Evolutionary conservation across 2,113 vertebrate genomes (phyloP), one percentile per base, ranked within the genome.

Genomic region (Mirounga angustirostris): DNA sequence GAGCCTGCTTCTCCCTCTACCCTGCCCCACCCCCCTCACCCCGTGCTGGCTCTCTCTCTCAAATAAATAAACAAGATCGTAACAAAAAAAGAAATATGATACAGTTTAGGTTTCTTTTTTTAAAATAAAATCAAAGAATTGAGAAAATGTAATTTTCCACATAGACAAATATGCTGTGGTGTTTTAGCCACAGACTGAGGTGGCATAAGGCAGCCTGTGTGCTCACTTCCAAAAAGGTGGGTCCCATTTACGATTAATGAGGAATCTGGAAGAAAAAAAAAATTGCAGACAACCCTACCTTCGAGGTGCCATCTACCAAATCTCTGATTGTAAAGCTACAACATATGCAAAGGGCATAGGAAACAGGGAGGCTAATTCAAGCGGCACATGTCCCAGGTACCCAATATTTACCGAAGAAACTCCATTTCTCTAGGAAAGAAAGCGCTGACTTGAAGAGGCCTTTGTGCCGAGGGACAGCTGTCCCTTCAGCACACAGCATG

Each of bases 51-150:
- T 15, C 30, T 63, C 61, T 63, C 61, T 67, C 63, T 67, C 63
- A 67, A 33, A 67, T 67, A 67, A 65, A 65, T 30, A 30, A 67
- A 59, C 24, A 59, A 67, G 33, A 67, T 67, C 5, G 7, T 67
- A 16, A 65, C 15, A 33, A 67, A 28, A 63, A 63, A 16, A 46
- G 3, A 76, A 80, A 94, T 94, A 96, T 97, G 50, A 96, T 96
- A 96, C 97, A 98, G 97, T 97, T 98, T 98, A 98, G 84, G 80
- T 85, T 87, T 96, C 85, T 92, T 96, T 94, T 93, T 86, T 80
- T 13, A 0, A 46, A 98, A 93, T 95, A 97, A 97, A 97, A 85
- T 76, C 22, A 50, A 96, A 67, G 30, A 96, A 81, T 50, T 58
- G 33, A 56, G 40, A 52, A 78, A 74, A 74, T 18, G 16, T 0